Percentiles rank a stretch among this genome's conserved stretches.
These are phyloP conservation scores for Cottus gobio DNA, from an alignment of 2,113 vertebrate species.

Conservation along the genomic window DNA sequence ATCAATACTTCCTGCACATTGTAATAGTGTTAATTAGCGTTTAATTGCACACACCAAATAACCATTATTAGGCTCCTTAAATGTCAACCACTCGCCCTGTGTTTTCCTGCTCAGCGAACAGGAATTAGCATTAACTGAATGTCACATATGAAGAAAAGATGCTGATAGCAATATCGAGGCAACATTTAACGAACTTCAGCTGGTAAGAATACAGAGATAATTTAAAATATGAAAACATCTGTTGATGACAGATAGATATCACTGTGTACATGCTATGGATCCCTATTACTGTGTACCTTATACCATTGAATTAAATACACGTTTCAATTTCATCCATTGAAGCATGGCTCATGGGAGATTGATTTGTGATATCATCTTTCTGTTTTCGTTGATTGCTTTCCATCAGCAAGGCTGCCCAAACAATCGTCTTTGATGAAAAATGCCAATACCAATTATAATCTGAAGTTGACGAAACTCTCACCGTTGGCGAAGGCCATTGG, in stretches of 20 bases:
- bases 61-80: neutral
- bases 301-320: neutral
- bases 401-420: neutral
- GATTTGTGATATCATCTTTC: conserved; percentile 3
- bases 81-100: neutral
- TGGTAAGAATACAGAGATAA: neutral
- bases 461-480: neutral
- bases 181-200: neutral
- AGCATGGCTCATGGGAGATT: neutral
- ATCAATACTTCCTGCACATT: neutral
- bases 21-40: neutral
- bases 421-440: neutral
- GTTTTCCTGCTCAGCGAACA: neutral
- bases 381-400: neutral
- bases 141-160: neutral
- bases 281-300: neutral
- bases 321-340: neutral
- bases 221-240: neutral
- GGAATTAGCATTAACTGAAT: neutral
- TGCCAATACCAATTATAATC: conserved; percentile 6
- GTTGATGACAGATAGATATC: neutral
- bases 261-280: neutral
- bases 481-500: neutral
- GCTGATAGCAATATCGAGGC: neutral
- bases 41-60: neutral